These are phyloP conservation scores for Pangasius macronema DNA, from an alignment of 2,797 vertebrate species.

Conservation along the genomic window DNA sequence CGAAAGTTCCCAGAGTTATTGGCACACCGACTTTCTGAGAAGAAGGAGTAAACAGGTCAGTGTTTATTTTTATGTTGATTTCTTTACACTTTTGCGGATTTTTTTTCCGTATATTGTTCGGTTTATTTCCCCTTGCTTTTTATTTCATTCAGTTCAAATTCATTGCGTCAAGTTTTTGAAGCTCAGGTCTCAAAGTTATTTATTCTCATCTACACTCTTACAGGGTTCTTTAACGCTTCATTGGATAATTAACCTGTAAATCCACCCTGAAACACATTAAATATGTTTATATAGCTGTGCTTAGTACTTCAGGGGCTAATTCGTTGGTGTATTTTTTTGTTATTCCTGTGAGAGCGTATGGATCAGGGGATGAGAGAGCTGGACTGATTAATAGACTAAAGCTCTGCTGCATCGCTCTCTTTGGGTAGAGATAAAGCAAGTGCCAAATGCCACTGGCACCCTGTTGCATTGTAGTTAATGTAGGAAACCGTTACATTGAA, in stretches of 20 bases:
- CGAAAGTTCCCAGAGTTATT: slow-evolving; percentile 7
- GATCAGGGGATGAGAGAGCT: too few species aligned
- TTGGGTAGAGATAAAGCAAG: too few species aligned
- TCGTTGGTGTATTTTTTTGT: not conserved
- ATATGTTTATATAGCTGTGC: not conserved
- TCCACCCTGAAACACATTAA: not conserved
- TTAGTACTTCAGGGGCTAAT: not conserved
- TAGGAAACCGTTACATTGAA: too few species aligned
- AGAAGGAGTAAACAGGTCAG: slow-evolving; percentile 13
- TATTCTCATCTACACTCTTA: not conserved
- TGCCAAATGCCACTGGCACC: too few species aligned
- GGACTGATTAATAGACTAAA: too few species aligned
- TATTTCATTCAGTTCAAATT: not conserved
- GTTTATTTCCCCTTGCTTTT: not conserved
- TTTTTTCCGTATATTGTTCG: not conserved
- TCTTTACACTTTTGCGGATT: not conserved
- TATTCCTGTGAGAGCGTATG: not conserved
- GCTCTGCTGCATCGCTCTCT: too few species aligned
- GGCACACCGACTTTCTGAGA: too few species aligned
- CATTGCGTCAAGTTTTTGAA: not conserved
- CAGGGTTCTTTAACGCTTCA: not conserved
- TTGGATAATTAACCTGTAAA: too few species aligned
- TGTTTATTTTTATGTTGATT: not conserved
- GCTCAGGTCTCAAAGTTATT: not conserved
- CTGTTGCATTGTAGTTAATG: too few species aligned